A percentile compares a stretch with the other conserved stretches of the same genome.
phyloP scores from a whole-genome alignment of 2,113 vertebrate genomes.

The Tiliqua scincoides region DNA sequence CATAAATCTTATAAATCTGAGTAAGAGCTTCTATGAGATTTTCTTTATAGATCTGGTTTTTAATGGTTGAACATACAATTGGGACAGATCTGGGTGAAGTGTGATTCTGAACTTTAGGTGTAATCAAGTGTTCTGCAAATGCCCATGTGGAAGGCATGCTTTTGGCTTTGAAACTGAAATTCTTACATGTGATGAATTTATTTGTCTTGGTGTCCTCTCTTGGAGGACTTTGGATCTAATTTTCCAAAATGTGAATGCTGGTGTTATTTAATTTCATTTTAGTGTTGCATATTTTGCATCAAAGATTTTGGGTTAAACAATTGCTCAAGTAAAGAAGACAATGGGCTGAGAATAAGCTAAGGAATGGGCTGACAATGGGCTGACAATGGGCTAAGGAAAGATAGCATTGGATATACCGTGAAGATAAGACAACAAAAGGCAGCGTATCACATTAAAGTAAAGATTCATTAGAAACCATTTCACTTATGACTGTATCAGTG shows the following conservation, averaged over 20 bases:
- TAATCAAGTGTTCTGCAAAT: not conserved
- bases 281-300: not conserved
- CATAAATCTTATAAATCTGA: not conserved
- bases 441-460: not conserved
- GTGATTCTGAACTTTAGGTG: not conserved
- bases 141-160: not conserved
- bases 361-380: not conserved
- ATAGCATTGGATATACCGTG: not conserved
- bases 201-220: not conserved
- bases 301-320: not conserved
- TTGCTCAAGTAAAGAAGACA: not conserved
- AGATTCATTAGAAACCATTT: not conserved
- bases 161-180: not conserved
- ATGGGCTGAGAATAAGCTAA: not conserved
- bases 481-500: not conserved
- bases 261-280: not conserved
- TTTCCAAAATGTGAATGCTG: not conserved
- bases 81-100: not conserved
- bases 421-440: slow-evolving; percentile 18
- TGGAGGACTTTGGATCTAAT: not conserved
- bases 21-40: not conserved
- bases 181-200: not conserved
- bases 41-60: not conserved
- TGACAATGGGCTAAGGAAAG: not conserved
- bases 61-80: not conserved